A percentile compares a stretch with the other conserved stretches of the same genome.
phyloP scores from a whole-genome alignment of 2,113 vertebrate species.

The Perca schrenkii region DNA sequence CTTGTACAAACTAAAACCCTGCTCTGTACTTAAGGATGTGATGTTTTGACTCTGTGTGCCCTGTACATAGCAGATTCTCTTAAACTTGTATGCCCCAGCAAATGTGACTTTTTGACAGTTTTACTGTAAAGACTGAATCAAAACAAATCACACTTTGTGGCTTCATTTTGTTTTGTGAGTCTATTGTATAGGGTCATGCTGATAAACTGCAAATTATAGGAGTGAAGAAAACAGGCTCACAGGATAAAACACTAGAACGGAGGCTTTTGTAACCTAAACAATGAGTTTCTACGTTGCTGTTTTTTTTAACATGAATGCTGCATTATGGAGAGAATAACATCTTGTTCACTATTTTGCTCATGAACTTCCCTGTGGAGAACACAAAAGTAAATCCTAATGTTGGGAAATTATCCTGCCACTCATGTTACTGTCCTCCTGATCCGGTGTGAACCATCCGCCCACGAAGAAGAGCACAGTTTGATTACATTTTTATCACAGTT shows the following conservation, averaged over 20 bases:
- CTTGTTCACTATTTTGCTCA: too few species aligned
- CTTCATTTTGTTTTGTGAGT: background rate
- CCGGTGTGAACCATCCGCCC: too few species aligned
- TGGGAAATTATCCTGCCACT: conserved; percentile 7
- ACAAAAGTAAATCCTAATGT: conserved; percentile 7
- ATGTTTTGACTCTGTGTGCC: background rate
- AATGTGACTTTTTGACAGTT: background rate
- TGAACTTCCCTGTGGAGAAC: background rate
- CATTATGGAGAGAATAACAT: too few species aligned
- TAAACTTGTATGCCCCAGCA: background rate
- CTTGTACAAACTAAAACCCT: background rate
- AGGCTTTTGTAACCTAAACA: too few species aligned
- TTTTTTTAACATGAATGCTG: background rate
- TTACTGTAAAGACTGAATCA: too few species aligned
- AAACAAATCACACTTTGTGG: too few species aligned
- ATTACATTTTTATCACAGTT: conserved; percentile 3
- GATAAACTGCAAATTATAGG: too few species aligned
- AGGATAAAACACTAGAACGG: background rate
- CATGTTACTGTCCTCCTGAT: background rate
- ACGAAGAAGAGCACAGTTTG: background rate
- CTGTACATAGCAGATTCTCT: background rate
- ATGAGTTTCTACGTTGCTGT: too few species aligned
- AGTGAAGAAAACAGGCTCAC: background rate
- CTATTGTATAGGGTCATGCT: background rate
- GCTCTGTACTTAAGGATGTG: background rate